Conservation (phyloP, 1,140 invertebrate species). For the Chrysoperla carnea region DNA sequence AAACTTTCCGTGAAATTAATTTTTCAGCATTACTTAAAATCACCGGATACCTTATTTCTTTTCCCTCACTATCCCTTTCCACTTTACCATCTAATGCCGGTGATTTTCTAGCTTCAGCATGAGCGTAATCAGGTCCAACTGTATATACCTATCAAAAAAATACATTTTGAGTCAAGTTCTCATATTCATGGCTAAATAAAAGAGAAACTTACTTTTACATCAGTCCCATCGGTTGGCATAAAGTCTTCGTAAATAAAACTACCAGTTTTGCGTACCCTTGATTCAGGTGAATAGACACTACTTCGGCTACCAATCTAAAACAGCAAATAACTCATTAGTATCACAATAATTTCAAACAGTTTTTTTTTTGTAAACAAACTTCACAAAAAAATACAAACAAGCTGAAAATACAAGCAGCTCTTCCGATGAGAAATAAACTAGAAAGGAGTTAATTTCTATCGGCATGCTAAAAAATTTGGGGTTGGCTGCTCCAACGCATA, state of each 20-base stretch:
- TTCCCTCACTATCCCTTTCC: slow-evolving; percentile 93
- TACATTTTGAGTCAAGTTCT: not conserved
- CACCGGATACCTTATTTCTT: slow-evolving; percentile 97
- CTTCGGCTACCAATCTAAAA: slow-evolving; percentile 90
- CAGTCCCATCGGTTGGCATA: slow-evolving; percentile 98
- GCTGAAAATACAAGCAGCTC: not conserved
- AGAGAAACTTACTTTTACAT: slow-evolving; percentile 50
- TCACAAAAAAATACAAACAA: slow-evolving; percentile 2
- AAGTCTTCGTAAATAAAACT: slow-evolving; percentile 99
- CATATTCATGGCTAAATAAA: not conserved
- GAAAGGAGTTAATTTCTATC: too few species aligned
- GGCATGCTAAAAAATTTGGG: too few species aligned
- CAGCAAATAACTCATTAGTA: too few species aligned
- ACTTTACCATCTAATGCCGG: slow-evolving; percentile 97
- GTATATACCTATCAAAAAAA: slow-evolving; percentile 61
- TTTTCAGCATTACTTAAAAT: slow-evolving; percentile 97
- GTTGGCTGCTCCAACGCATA: too few species aligned
- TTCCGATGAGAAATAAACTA: too few species aligned
- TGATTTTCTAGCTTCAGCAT: slow-evolving; percentile 97
- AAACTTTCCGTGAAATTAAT: slow-evolving; percentile 96
- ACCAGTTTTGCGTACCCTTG: slow-evolving; percentile 86
- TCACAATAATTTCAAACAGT: slow-evolving; percentile 6
- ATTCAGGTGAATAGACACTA: slow-evolving; percentile 95
- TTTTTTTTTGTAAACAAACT: slow-evolving; percentile 5
- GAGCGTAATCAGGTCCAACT: slow-evolving; percentile 95